phyloP scores from a whole-genome alignment of 1,140 invertebrate genomes.

The Oncopeltus fasciatus region DNA sequence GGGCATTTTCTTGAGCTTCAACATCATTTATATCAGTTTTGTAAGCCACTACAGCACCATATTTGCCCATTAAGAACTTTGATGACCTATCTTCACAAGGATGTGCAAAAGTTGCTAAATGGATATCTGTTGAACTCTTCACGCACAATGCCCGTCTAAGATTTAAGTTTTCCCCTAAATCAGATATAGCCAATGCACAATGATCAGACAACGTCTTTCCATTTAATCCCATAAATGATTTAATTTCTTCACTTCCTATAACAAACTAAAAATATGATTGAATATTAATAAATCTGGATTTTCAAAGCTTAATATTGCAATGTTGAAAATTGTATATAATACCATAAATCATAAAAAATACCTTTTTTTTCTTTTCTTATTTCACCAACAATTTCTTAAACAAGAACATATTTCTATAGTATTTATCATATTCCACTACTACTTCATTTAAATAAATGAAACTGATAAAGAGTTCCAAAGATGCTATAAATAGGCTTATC shows the following conservation, averaged over 20 bases:
- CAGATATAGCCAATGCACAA: constrained; percentile 67
- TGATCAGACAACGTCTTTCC: constrained; percentile 62
- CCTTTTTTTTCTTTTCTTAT: too few species aligned
- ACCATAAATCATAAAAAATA: too few species aligned
- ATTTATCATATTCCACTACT: too few species aligned
- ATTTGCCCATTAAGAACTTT: constrained; percentile 54
- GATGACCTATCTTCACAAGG: constrained; percentile 38
- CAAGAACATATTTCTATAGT: too few species aligned
- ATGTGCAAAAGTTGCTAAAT: constrained; percentile 55
- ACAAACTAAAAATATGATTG: not conserved
- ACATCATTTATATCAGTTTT: constrained; percentile 31
- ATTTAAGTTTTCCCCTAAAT: constrained; percentile 77
- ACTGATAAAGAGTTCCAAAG: too few species aligned
- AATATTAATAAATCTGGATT: too few species aligned
- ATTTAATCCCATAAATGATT: constrained; percentile 31
- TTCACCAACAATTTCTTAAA: too few species aligned
- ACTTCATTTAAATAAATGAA: too few species aligned
- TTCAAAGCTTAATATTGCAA: too few species aligned
- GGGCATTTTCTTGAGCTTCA: constrained; percentile 37
- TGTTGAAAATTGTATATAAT: too few species aligned
- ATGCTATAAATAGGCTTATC: too few species aligned
- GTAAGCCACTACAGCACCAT: constrained; percentile 63
- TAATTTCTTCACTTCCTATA: constrained; percentile 5
- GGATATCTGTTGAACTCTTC: constrained; percentile 40
- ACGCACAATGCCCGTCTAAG: constrained; percentile 59